These are phyloP conservation scores for Mystacides longicornis DNA, from an alignment of 2,888 invertebrate genomes.

Conservation along the genomic window DNA sequence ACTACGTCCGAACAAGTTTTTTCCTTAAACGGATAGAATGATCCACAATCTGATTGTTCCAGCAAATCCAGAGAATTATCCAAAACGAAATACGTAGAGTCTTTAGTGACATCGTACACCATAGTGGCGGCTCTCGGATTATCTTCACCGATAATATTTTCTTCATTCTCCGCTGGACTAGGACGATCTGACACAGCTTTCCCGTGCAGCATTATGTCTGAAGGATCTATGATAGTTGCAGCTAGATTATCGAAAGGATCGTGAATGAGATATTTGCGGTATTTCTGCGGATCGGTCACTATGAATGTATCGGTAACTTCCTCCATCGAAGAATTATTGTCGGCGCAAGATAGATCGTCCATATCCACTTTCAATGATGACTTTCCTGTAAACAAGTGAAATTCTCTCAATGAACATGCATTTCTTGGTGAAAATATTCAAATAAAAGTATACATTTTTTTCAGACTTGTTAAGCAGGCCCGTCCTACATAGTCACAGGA, in stretches of 20 bases:
- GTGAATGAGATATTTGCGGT: conserved; percentile 37
- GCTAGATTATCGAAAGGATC: conserved; percentile 34
- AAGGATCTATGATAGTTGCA: conserved; percentile 34
- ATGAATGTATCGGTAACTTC: conserved; percentile 40
- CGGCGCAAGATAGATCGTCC: conserved; percentile 31
- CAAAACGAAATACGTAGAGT: conserved; percentile 22
- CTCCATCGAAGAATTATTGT: conserved; percentile 32
- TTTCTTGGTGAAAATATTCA: too few species aligned
- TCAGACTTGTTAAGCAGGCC: too few species aligned
- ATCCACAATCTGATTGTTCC: conserved; percentile 19
- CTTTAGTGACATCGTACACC: conserved; percentile 19
- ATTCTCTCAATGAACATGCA: too few species aligned
- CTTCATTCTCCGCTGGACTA: conserved; percentile 6
- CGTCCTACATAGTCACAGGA: too few species aligned
- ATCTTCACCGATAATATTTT: not conserved
- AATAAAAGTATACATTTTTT: too few species aligned
- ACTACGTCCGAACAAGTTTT: not conserved
- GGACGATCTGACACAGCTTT: not conserved
- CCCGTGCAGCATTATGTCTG: conserved; percentile 19
- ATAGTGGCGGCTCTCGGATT: conserved; percentile 11
- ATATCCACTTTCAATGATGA: conserved; percentile 29
- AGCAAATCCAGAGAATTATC: conserved; percentile 20
- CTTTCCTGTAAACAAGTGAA: conserved; percentile 16
- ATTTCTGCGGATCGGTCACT: conserved; percentile 37
- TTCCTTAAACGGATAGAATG: conserved; percentile 11